Evolutionary conservation across 2,113 vertebrate genomes (phyloP).

Genomic region (Anolis sagrei): DNA sequence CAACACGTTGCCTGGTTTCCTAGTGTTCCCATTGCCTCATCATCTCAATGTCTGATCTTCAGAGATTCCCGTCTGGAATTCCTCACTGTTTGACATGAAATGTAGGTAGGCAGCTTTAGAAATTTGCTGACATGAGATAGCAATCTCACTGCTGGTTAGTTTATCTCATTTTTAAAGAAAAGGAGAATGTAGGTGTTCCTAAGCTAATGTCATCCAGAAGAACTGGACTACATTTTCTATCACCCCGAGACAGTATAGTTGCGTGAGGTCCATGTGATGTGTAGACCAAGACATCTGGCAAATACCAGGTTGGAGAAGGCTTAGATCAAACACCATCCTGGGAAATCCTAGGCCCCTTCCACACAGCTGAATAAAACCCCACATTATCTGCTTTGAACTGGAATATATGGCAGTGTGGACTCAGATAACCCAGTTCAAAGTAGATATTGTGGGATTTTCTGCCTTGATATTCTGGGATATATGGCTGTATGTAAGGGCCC

Average conservation of each 20-base stretch:
- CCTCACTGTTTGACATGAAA: slow-evolving; percentile 58
- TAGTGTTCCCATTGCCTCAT: slow-evolving; percentile 32
- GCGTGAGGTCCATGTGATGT: not conserved
- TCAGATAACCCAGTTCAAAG: too few species aligned
- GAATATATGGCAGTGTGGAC: too few species aligned
- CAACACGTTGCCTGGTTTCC: slow-evolving; percentile 61
- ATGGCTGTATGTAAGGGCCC: too few species aligned
- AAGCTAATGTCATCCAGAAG: not conserved
- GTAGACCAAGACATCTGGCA: not conserved
- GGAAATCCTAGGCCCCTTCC: not conserved
- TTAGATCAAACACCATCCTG: not conserved
- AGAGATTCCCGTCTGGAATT: slow-evolving; percentile 70
- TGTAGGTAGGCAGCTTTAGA: not conserved
- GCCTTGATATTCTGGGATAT: too few species aligned
- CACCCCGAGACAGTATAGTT: not conserved
- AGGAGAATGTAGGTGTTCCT: not conserved
- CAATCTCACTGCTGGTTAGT: slow-evolving; percentile 29
- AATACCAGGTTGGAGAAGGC: not conserved
- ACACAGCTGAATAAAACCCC: too few species aligned
- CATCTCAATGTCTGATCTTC: slow-evolving; percentile 61
- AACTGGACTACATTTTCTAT: not conserved
- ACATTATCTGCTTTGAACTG: too few species aligned
- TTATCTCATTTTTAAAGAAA: not conserved
- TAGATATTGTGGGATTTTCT: too few species aligned
- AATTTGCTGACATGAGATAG: slow-evolving; percentile 42